Base-by-base conservation (phyloP, 2,113 vertebrate genomes). In the Passer domesticus region DNA sequence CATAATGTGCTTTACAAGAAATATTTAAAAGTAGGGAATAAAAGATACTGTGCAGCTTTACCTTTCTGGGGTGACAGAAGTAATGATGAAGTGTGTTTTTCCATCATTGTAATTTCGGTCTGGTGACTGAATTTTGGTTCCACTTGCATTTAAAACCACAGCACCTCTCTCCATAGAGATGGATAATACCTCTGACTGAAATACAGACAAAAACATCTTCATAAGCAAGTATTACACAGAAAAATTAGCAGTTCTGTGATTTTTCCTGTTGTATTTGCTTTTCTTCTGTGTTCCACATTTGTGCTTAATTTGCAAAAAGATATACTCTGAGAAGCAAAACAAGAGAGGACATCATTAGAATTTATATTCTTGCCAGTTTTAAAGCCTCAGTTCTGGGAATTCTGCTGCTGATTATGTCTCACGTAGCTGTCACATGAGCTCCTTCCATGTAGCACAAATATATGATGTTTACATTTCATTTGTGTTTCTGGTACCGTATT, bases 131-230 rank as follows among this genome's bases (percentile, higher is more conserved):
- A 99, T 98, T 97, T 98, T 98, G 39, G 92, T 97, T 77, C 99
- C 99, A 92, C 97, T 99, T 85, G 96, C 98, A 85, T 98, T 98
- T 96, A 99, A 97, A 89, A 99, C 96, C 19, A 99, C 98, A 9
- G 98, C 98, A 41, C 99, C 99, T 16, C 99, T 99, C 58, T 99
- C 98, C 98, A 99, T 91, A 4, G 98, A 98, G 77, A 99, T 96
- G 85, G 98, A 99, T 95, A 99, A 98, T 89, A 98, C 97, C 30
- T 99, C 98, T 47, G 98, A 62, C 99, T 99, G 96, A 92, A 97
- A 97, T 82, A 90, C 6, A 90, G 87, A 94, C 35, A 87, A 73
- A 87, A 66, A 47, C 16, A 83, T 68, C 18, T 85, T 91, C 70
- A 74, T 79, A 73, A 83, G 23, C 33, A 89, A 50, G 22, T 33